A percentile compares a stretch with the other conserved stretches of the same genome.
Evolutionary conservation across 53 echinoderm and acorn worm genomes (phyloP).

Genomic region (Stichopus horrens): DNA sequence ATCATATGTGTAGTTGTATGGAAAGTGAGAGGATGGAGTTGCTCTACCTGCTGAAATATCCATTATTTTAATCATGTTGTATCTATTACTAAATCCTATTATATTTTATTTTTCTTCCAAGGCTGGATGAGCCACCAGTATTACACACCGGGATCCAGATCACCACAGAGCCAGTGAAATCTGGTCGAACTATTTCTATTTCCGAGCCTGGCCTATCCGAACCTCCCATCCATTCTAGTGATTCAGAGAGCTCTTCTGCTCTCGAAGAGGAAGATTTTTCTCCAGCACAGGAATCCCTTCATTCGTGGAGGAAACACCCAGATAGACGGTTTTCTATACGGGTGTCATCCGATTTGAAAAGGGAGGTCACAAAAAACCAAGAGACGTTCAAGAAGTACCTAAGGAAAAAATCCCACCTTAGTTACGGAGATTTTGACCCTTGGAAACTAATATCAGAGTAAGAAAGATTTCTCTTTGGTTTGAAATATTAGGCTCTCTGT

Average conservation of each 20-base stretch:
- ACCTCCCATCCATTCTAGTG: not conserved
- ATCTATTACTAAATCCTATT: not conserved
- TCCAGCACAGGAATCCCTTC: not conserved
- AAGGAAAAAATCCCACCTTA: constrained; percentile 76
- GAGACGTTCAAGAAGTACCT: constrained; percentile 73
- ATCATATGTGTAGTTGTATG: too few relatives aligned
- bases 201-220: not conserved
- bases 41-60: too few relatives aligned
- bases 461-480: constrained; percentile 42
- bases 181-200: constrained; percentile 32
- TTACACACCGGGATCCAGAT: constrained; percentile 47
- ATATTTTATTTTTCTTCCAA: not conserved
- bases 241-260: not conserved
- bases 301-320: not conserved
- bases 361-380: constrained; percentile 63
- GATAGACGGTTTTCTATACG: not conserved
- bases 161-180: constrained; percentile 8
- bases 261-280: not conserved
- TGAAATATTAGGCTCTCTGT: not conserved
- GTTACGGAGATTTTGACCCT: constrained; percentile 86
- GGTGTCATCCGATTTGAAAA: constrained; percentile 65
- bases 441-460: constrained; percentile 93
- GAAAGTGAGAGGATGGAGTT: too few relatives aligned
- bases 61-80: not conserved
- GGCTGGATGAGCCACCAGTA: constrained; percentile 29